Base-by-base conservation (phyloP, 2,113 vertebrate species). In the Scartelaos histophorus region DNA sequence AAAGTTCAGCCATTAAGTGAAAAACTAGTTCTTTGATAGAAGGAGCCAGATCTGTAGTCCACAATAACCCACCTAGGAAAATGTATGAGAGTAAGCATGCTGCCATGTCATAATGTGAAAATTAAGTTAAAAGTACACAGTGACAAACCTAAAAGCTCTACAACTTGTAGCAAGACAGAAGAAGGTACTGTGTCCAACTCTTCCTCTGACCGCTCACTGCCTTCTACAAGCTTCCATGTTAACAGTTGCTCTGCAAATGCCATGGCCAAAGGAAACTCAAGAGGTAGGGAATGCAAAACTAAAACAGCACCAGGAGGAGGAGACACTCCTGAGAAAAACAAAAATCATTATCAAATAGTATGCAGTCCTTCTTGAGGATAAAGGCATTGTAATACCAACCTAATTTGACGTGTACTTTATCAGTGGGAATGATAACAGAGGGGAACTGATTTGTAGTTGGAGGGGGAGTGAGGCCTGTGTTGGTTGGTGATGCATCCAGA, bases 381-480 rank as follows among this genome's bases (percentile, higher is more conserved):
- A 0, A 43, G 56, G 7, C 3, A 16, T 45, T 66, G 35, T 19
- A 0, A 73, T 24, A 91, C 89, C 87, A 90, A 97, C 97, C 97
- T 35, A 98, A 92, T 83, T 95, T 98, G 91, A 99, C 95, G 92
- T 99, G 97, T 71, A 99, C 94, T 78, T 95, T 97, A 90, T 99
- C 97, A 0, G 97, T 96, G 13, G 97, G 96, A 65, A 98, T 98
- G 89, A 98, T 95, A 15, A 97, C 95, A 0, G 95, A 93, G 0
- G 97, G 97, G 89, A 98, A 99, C 69, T 99, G 97, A 87, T 99
- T 97, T 74, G 97, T 96, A 21, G 96, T 99, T 54, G 97, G 97
- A 7, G 97, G 97, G 1, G 95, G 97, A 0, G 95, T 98, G 7
- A 99, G 95, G 86, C 97, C 97, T 0, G 97, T 99, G 90, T 99